A percentile compares a stretch with the other conserved stretches of the same genome.
phyloP scores from a whole-genome alignment of 2,113 vertebrate species.

The Todiramphus saurophagus region DNA sequence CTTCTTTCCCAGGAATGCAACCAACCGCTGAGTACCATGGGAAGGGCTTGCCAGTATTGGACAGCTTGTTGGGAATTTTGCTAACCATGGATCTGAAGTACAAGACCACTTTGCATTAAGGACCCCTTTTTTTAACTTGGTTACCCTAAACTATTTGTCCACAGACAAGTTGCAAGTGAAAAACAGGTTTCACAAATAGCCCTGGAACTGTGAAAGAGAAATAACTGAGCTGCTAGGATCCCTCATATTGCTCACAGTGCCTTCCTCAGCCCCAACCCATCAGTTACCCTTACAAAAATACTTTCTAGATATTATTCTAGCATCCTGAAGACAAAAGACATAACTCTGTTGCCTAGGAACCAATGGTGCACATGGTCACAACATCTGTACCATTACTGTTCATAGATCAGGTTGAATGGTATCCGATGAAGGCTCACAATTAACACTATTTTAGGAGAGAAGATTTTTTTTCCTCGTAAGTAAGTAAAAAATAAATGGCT shows the following conservation, averaged over 20 bases:
- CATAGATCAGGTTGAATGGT: not conserved
- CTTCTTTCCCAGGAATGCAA: not conserved
- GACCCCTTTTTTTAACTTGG: not conserved
- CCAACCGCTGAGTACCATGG: not conserved
- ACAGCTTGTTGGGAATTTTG: not conserved
- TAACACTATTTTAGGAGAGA: not conserved
- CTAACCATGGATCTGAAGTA: not conserved
- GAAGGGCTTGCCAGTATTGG: not conserved
- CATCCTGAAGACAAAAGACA: not conserved
- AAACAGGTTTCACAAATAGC: not conserved
- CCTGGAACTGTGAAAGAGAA: not conserved
- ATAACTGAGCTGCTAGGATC: not conserved
- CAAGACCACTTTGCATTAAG: not conserved
- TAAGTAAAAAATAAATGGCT: not conserved
- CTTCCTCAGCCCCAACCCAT: not conserved
- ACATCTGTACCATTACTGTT: not conserved
- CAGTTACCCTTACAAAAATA: not conserved
- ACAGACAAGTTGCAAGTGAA: not conserved
- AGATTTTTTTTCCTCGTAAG: not conserved
- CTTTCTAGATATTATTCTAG: not conserved
- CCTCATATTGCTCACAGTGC: not conserved
- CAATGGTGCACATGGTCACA: not conserved
- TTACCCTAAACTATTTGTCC: not conserved
- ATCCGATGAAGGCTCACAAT: not conserved
- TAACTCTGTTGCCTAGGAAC: not conserved